phyloP scores from a whole-genome alignment of 64 coral and sea anemone species.

The Montipora cactus region DNA sequence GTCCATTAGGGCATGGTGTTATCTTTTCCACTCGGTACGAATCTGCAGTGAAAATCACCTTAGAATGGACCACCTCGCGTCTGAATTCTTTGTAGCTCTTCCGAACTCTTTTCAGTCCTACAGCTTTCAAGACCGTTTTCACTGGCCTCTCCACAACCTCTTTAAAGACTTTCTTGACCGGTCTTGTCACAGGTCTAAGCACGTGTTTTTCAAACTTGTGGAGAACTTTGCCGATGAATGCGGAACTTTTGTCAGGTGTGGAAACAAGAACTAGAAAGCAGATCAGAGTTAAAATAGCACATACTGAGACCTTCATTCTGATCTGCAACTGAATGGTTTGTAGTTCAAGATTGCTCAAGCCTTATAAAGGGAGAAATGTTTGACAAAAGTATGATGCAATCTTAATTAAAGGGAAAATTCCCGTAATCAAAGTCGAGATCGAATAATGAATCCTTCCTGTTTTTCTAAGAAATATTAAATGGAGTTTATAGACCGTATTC shows the following conservation, averaged over 20 bases:
- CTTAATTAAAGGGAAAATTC: background rate
- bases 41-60: slow-evolving; percentile 77
- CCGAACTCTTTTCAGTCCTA: slow-evolving; percentile 66
- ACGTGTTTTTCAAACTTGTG: slow-evolving; percentile 30
- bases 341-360: background rate
- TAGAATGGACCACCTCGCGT: slow-evolving; percentile 50
- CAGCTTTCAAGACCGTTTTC: slow-evolving; percentile 19
- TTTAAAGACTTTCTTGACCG: slow-evolving; percentile 70
- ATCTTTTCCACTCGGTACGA: slow-evolving; percentile 71
- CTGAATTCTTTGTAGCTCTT: slow-evolving; percentile 69
- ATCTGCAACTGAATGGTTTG: background rate
- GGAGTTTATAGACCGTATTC: too few relatives aligned
- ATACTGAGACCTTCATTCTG: background rate
- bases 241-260: background rate
- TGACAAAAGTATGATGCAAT: background rate
- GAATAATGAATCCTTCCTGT: background rate
- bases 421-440: background rate
- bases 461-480: background rate
- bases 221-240: too few relatives aligned
- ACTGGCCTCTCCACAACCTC: slow-evolving; percentile 65
- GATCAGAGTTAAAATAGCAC: background rate
- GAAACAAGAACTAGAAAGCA: slow-evolving; percentile 2
- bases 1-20: slow-evolving; percentile 58
- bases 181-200: slow-evolving; percentile 2
- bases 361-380: background rate